Percentiles rank a stretch among this genome's conserved stretches.
These are phyloP conservation scores for Escarpia spicata DNA, from an alignment of 2,888 invertebrate genomes.

Conservation along the genomic window DNA sequence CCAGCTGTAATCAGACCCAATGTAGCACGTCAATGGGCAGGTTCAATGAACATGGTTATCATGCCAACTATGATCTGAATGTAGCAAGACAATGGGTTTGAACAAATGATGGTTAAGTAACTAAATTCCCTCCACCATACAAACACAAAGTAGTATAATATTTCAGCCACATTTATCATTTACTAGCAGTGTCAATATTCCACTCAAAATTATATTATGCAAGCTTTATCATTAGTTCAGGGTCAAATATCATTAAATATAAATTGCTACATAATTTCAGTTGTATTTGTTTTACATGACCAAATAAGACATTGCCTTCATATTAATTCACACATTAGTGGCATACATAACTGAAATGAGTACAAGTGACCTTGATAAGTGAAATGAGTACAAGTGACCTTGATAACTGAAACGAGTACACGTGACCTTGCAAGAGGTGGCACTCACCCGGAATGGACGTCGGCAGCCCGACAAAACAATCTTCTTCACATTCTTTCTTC, in stretches of 20 bases:
- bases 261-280: neutral
- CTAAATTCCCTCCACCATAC: neutral
- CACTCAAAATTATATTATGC: neutral
- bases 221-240: neutral
- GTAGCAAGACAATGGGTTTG: neutral
- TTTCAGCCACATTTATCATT: neutral
- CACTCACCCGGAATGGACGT: slow-evolving; percentile 73
- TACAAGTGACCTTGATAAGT: neutral
- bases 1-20: slow-evolving; percentile 68
- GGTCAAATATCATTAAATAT: neutral
- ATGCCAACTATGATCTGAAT: neutral
- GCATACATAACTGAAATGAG: neutral
- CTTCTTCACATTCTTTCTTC: slow-evolving; percentile 75
- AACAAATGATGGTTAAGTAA: neutral
- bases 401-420: neutral
- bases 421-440: neutral
- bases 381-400: neutral
- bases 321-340: neutral
- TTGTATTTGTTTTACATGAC: neutral
- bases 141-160: neutral
- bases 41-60: neutral
- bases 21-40: neutral
- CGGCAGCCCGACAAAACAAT: slow-evolving; percentile 82
- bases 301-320: too few relatives aligned
- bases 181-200: neutral